Conservation (phyloP, 2,113 vertebrate genomes). For the Malurus alboscapulatus region DNA sequence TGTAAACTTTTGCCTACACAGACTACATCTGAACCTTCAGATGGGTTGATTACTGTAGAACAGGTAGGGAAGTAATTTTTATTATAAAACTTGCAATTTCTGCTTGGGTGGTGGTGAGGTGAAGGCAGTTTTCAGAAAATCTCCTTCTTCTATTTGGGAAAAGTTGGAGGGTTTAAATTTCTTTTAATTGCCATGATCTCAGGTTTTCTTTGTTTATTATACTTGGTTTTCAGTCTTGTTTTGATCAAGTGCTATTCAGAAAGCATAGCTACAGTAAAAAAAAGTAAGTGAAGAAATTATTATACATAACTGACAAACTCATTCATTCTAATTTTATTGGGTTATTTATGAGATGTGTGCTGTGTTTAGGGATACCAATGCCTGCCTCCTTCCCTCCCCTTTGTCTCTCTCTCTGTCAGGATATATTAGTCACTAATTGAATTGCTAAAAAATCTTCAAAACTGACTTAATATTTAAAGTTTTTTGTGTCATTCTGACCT, state of each 20-base stretch:
- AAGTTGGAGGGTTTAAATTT: not conserved
- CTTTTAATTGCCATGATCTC: not conserved
- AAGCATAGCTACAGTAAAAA: not conserved
- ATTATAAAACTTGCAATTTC: not conserved
- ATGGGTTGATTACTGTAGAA: constrained; percentile 80
- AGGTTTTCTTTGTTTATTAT: not conserved
- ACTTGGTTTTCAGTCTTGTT: not conserved
- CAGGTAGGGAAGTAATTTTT: constrained; percentile 78
- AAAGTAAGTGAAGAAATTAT: not conserved
- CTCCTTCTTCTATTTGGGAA: not conserved
- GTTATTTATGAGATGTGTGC: not conserved
- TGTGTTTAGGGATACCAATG: not conserved
- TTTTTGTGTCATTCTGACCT: constrained; percentile 1
- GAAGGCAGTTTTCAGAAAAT: not conserved
- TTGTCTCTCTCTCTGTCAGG: not conserved
- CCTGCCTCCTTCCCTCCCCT: not conserved
- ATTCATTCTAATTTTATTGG: not conserved
- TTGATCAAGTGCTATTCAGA: not conserved
- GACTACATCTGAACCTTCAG: constrained; percentile 3
- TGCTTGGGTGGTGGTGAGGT: not conserved
- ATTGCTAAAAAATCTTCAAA: not conserved
- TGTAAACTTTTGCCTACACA: constrained; percentile 86
- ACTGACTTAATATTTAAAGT: not conserved
- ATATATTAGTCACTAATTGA: not conserved
- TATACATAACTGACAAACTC: not conserved